Conservation (phyloP, 2,888 invertebrate genomes). For the Erebia aethiops region DNA sequence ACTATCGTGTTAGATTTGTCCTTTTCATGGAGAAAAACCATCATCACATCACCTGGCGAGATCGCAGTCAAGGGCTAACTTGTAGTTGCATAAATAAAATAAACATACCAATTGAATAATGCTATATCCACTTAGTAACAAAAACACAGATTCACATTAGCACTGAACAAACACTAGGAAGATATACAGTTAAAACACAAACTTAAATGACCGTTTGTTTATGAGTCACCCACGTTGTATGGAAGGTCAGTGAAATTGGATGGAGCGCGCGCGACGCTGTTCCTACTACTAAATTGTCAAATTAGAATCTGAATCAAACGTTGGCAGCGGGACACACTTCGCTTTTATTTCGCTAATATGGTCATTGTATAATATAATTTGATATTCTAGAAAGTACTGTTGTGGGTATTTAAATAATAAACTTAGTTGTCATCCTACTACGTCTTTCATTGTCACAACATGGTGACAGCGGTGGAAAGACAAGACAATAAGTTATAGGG, state of each 20-base stretch:
- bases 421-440: no score
- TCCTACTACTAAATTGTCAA: conserved; percentile 71
- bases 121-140: not conserved
- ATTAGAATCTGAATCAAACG: conserved; percentile 67
- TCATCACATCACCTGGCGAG: no score
- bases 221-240: conserved; percentile 41
- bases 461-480: no score
- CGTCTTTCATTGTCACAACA: no score
- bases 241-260: conserved; percentile 51
- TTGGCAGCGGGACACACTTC: conserved; percentile 65
- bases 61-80: no score
- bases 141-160: conserved; percentile 16
- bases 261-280: conserved; percentile 56
- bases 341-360: conserved; percentile 20
- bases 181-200: conserved; percentile 18
- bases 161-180: conserved; percentile 28
- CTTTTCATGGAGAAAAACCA: no score
- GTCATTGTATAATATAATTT: no score
- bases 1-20: no score
- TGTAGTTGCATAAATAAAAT: not conserved
- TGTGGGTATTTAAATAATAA: no score
- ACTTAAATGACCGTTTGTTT: conserved; percentile 43
- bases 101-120: not conserved
- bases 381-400: no score
- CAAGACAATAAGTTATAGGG: no score